These are phyloP conservation scores for Vanessa atalanta DNA, from an alignment of 1,140 invertebrate genomes.

Conservation along the genomic window DNA sequence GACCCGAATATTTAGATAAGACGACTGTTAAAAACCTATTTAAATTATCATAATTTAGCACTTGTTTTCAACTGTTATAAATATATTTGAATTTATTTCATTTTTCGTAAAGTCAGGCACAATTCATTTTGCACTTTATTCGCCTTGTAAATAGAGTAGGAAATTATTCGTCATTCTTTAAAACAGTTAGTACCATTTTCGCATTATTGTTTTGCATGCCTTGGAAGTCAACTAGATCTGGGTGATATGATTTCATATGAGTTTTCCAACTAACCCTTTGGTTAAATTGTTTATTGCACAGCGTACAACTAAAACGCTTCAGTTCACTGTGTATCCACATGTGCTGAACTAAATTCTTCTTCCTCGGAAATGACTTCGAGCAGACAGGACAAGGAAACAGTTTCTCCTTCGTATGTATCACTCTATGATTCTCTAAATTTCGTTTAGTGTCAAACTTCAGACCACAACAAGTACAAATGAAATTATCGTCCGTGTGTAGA, in stretches of 20 bases:
- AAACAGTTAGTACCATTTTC: slow-evolving; percentile 43
- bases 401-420: slow-evolving; percentile 64
- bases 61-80: neutral
- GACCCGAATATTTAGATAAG: slow-evolving; percentile 10
- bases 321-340: slow-evolving; percentile 75
- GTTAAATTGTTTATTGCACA: slow-evolving; percentile 81
- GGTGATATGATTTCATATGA: slow-evolving; percentile 65
- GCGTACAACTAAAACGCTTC: slow-evolving; percentile 68
- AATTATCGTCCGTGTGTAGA: slow-evolving; percentile 51
- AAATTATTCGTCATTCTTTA: slow-evolving; percentile 44
- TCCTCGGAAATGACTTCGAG: slow-evolving; percentile 78
- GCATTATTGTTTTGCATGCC: slow-evolving; percentile 53
- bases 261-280: slow-evolving; percentile 68
- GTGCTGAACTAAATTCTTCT: slow-evolving; percentile 79
- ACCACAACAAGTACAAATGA: slow-evolving; percentile 50
- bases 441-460: slow-evolving; percentile 55
- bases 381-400: slow-evolving; percentile 68
- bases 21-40: neutral
- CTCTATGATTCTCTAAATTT: slow-evolving; percentile 57
- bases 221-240: slow-evolving; percentile 52
- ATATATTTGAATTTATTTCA: no score
- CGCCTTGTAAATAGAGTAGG: neutral
- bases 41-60: neutral
- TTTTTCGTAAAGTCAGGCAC: no score
- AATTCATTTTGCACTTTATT: no score